Percentiles rank a stretch among this genome's conserved stretches.
Evolutionary conservation across 2,797 vertebrate species (phyloP).

Genomic region (Phoxinus dragarum): DNA sequence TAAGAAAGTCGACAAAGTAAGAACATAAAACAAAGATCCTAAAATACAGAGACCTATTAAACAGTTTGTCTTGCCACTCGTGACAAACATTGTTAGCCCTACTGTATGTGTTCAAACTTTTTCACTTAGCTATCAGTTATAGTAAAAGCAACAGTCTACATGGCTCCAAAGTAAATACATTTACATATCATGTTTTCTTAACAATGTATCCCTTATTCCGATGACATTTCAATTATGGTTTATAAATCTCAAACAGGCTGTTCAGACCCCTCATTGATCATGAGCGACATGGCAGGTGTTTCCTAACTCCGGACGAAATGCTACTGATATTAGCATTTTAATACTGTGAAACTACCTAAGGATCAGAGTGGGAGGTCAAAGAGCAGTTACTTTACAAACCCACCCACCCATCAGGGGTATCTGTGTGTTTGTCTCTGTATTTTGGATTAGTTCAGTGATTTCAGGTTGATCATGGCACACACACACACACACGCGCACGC

Average conservation of each 20-base stretch:
- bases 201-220: background rate
- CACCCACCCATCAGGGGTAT: slow-evolving; percentile 20
- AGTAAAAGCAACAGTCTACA: background rate
- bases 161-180: background rate
- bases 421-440: slow-evolving; percentile 60
- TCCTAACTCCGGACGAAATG: slow-evolving; percentile 50
- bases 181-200: background rate
- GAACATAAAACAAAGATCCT: background rate
- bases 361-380: slow-evolving; percentile 43
- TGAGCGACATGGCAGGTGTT: slow-evolving; percentile 22
- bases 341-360: slow-evolving; percentile 42
- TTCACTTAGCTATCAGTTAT: background rate
- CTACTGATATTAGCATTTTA: slow-evolving; percentile 57
- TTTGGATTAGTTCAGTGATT: slow-evolving; percentile 67
- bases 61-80: background rate
- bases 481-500: slow-evolving; percentile 56
- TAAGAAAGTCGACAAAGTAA: background rate
- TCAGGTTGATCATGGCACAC: slow-evolving; percentile 50
- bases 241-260: background rate
- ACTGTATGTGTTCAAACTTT: background rate
- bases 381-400: slow-evolving; percentile 35
- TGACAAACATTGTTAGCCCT: background rate
- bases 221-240: background rate
- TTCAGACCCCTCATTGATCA: background rate
- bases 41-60: background rate